Evolutionary conservation across 1,140 invertebrate species (phyloP).

Genomic region (Plodia interpunctella): DNA sequence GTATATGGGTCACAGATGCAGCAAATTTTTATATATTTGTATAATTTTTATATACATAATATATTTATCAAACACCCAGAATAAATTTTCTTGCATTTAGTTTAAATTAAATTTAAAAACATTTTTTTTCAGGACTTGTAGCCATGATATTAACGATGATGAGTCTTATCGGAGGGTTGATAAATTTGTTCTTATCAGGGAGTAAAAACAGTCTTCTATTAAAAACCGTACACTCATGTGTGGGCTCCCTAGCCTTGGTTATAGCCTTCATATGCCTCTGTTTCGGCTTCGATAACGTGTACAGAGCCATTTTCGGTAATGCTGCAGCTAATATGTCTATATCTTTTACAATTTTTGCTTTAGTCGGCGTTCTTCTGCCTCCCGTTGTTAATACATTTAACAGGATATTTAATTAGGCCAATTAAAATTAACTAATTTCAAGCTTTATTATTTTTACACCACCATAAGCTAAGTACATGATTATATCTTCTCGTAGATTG

Average conservation of each 20-base stretch:
- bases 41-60: too few relatives aligned
- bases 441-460: too few relatives aligned
- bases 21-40: too few relatives aligned
- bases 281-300: conserved; percentile 24
- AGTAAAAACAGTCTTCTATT: conserved; percentile 8
- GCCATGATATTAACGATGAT: conserved; percentile 27
- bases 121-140: conserved; percentile 28
- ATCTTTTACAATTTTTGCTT: conserved; percentile 22
- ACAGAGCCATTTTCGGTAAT: conserved; percentile 18
- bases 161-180: conserved; percentile 26
- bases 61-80: too few relatives aligned
- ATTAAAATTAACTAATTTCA: too few relatives aligned
- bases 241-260: conserved; percentile 23
- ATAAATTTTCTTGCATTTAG: too few relatives aligned
- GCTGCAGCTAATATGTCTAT: conserved; percentile 27
- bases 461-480: too few relatives aligned
- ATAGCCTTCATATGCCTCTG: conserved; percentile 27
- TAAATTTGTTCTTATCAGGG: conserved; percentile 18
- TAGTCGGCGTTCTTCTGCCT: conserved; percentile 25
- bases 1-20: too few relatives aligned
- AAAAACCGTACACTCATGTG: conserved; percentile 20
- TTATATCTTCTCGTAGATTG: too few relatives aligned
- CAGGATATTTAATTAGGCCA: conserved; percentile 15
- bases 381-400: conserved; percentile 18
- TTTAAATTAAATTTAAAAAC: not conserved